Percentiles rank a stretch among this genome's conserved stretches.
These are phyloP conservation scores for Erpornis zantholeuca DNA, from an alignment of 2,113 vertebrate genomes.

Conservation along the genomic window DNA sequence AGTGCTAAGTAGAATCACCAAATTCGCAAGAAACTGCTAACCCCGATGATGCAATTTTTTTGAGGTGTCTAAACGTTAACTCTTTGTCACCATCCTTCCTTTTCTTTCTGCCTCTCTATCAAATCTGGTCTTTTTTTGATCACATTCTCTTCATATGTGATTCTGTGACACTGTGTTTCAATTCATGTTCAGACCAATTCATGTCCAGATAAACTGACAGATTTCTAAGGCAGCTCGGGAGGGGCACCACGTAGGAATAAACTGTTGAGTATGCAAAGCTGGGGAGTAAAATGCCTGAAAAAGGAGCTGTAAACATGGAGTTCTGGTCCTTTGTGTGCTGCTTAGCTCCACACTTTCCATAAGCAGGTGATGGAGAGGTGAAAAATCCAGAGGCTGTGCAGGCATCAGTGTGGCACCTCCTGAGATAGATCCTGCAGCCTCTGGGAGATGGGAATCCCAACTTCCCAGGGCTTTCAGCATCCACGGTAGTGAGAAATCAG, in stretches of 20 bases:
- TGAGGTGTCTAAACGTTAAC: background rate
- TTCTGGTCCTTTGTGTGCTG: background rate
- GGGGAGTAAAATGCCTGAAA: background rate
- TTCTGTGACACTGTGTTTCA: background rate
- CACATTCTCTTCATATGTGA: background rate
- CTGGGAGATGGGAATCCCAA: background rate
- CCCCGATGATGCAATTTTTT: background rate
- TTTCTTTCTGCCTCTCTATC: background rate
- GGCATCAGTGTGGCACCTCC: background rate
- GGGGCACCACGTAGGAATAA: background rate
- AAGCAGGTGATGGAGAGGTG: background rate
- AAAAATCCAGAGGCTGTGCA: background rate
- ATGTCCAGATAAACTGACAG: background rate
- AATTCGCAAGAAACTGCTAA: slow-evolving; percentile 23
- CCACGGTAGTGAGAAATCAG: background rate
- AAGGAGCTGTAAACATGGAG: background rate
- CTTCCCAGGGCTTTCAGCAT: background rate
- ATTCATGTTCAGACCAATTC: background rate
- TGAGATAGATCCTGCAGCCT: background rate
- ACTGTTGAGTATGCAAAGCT: background rate
- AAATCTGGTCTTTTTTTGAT: background rate
- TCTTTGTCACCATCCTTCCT: background rate
- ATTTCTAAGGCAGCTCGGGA: background rate
- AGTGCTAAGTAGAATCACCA: slow-evolving; percentile 17
- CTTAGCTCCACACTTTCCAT: background rate